Evolutionary conservation across 1,140 invertebrate genomes (phyloP), one percentile per base, ranked within the genome.

Genomic region (Saxidomus purpurata): DNA sequence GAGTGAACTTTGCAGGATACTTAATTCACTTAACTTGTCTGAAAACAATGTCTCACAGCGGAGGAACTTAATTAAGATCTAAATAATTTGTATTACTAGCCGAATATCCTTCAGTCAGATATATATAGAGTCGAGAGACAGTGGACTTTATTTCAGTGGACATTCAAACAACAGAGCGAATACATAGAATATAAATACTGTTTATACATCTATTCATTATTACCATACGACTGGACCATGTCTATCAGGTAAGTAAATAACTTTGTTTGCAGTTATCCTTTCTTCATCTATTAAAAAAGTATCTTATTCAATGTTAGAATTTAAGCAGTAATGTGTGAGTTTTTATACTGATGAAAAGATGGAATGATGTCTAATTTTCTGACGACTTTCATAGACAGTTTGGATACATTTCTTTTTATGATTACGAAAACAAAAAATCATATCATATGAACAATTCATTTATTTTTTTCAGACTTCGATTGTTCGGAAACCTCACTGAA

Each of bases 181-280:
- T 59, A 59, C 25, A n/a, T n/a, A n/a, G n/a, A n/a, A n/a, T n/a
- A n/a, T n/a, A n/a, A 59, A n/a, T 59, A 6, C 3, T 19, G 4
- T 28, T 22, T 59, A 9, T 19, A 59, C 6, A 59, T 9, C 19
- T 4, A 59, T 59, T 59, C 55, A 59, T 3, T 28, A 9, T 22
- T 9, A 59, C 55, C 6, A 59, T 59, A 59, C 6, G 22, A 59
- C 6, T 19, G 11, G 22, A 71, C 1, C 11, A 38, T 67, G 61
- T 67, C 67, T 71, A 71, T 71, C 34, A 71, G 67, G 67, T 71
- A 71, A 71, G 15, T 61, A 67, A 67, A 11, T 36, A 43, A 15
- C 15, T 43, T 8, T 43, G 15, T 43, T 43, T 43, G 15, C 4
- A 43, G 43, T 43, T 4, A 43, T 43, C 15, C 15, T 43, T 43